Evolutionary conservation across 1,140 invertebrate genomes (phyloP).

Genomic region (Euura lappo): DNA sequence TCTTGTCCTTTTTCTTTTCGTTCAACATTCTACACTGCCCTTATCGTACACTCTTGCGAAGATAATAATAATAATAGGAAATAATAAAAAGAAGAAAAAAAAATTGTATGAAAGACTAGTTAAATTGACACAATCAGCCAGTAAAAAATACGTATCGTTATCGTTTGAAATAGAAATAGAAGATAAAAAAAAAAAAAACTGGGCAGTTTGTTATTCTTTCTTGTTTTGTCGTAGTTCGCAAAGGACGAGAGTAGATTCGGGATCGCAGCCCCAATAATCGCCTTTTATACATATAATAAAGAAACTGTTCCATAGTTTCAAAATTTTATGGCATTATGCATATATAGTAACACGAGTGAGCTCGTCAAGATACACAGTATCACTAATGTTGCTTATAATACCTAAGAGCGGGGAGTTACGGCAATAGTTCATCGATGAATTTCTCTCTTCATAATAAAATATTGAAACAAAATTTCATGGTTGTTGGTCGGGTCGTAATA

Average conservation of each 20-base stretch:
- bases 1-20: conserved; percentile 16
- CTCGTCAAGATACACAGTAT: not conserved
- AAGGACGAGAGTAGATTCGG: too few species aligned
- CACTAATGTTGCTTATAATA: conserved; percentile 31
- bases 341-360: not conserved
- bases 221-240: too few species aligned
- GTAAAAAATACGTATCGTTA: too few species aligned
- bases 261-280: too few species aligned
- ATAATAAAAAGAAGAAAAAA: conserved; percentile 20
- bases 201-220: too few species aligned
- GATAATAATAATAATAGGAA: not conserved
- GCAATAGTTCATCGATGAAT: conserved; percentile 24
- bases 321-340: not conserved
- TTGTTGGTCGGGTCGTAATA: not conserved
- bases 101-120: conserved; percentile 10
- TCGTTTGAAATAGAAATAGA: too few species aligned
- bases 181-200: too few species aligned
- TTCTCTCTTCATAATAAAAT: too few species aligned
- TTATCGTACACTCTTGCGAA: not conserved
- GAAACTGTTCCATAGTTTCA: not conserved
- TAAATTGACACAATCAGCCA: not conserved
- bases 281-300: not conserved
- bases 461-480: not conserved
- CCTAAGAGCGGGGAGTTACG: conserved; percentile 56
- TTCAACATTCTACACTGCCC: conserved; percentile 9